Base-by-base conservation (phyloP, 2,113 vertebrate genomes). In the Alethe castanea region DNA sequence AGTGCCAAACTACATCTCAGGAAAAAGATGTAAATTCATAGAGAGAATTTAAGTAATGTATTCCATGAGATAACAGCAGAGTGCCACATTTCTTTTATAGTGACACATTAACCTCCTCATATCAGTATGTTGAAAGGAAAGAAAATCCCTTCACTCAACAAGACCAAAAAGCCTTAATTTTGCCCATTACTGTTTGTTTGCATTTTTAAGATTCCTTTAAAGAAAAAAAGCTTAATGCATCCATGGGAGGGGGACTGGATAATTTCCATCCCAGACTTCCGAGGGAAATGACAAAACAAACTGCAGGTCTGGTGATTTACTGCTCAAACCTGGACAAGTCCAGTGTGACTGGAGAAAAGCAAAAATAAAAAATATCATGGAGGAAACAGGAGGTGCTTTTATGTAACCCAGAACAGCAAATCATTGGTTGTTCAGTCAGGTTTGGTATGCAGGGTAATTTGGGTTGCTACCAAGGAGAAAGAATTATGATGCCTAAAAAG, bases 21-120 rank as follows among this genome's bases (percentile, higher is more conserved):
- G 90, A 67, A 93, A 89, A 91, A 87, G 85, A 95, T 83, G 80
- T 85, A 96, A 95, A 95, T 96, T 96, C 86, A 53, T 83, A 88
- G 71, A 66, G 85, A 93, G 93, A 95, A 95, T 95, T 73, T 86
- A 94, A 96, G 91, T 90, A 96, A 96, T 96, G 72, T 77, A 96
- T 97, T 97, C 96, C 64, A 64, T 24, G 70, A 81, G 86, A 92
- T 90, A 97, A 94, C 88, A 95, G 94, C 92, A 64, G 84, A 94
- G 65, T 87, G 81, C 78, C 50, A 82, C 90, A 86, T 94, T 96
- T 93, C 95, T 97, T 97, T 95, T 96, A 90, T 50, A 95, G 93
- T 85, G 92, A 92, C 81, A 96, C 81, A 88, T 96, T 96, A 96
- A 95, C 94, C 92, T 96, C 90, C 90, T 92, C 57, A 29, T 95